phyloP scores from a whole-genome alignment of 64 coral and sea anemone genomes.

The Stichodactyla helianthus region DNA sequence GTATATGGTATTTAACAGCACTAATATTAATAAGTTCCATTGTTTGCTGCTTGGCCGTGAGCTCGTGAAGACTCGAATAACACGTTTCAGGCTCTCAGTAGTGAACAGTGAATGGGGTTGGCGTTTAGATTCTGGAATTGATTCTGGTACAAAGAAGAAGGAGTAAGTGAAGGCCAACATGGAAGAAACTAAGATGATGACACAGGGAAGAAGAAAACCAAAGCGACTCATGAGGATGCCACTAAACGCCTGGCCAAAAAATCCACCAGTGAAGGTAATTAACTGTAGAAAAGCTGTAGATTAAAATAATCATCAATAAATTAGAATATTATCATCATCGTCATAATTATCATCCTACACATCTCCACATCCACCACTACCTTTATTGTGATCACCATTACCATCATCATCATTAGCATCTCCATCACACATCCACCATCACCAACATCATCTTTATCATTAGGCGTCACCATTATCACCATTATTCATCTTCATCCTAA shows the following conservation, averaged over 20 bases:
- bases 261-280: constrained; percentile 74
- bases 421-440: background rate
- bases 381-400: no score
- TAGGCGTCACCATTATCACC: background rate
- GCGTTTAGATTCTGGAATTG: constrained; percentile 1
- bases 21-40: constrained; percentile 53
- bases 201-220: constrained; percentile 71
- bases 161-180: constrained; percentile 39
- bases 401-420: background rate
- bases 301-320: background rate
- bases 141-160: constrained; percentile 71
- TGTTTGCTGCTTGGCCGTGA: constrained; percentile 34
- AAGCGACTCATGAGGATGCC: constrained; percentile 63
- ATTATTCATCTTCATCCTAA: background rate
- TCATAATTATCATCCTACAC: background rate
- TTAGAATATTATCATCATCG: background rate
- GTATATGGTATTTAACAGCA: constrained; percentile 35
- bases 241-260: constrained; percentile 75
- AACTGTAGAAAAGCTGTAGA: constrained; percentile 66
- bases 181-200: constrained; percentile 65
- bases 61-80: constrained; percentile 54
- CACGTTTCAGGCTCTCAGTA: constrained; percentile 56
- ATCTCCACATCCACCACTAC: background rate
- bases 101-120: constrained; percentile 45
- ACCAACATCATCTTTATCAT: background rate